phyloP scores from a whole-genome alignment of 37 sponge, comb jelly and placozoan species.

The Hormiphora californensis region DNA sequence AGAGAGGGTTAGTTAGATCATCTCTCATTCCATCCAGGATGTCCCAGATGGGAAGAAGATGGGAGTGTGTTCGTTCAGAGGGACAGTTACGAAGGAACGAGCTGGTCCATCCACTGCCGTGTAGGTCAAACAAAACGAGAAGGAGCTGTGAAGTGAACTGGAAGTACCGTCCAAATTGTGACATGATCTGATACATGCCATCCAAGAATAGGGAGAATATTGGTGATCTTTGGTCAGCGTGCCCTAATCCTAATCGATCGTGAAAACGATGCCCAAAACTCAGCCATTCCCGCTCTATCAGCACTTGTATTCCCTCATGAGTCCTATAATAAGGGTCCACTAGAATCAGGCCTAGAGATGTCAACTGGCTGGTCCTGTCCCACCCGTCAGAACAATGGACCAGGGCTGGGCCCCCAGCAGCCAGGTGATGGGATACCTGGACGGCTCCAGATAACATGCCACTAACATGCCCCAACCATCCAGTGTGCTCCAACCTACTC shows the following conservation, averaged over 20 bases:
- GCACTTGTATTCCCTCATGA: conserved; percentile 72
- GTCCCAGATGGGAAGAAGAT: conserved; percentile 31
- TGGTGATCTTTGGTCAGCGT: conserved; percentile 87
- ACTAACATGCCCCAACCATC: conserved; percentile 81
- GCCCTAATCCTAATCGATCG: conserved; percentile 76
- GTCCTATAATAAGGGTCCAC: conserved; percentile 92
- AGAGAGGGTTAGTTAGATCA: background rate
- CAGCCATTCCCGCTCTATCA: conserved; percentile 98
- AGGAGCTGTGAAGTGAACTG: conserved; percentile 77
- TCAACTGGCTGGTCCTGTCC: conserved; percentile 95
- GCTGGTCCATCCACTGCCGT: conserved; percentile 79
- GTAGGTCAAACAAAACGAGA: conserved; percentile 74
- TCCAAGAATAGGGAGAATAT: conserved; percentile 97
- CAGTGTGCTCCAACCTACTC: conserved; percentile 79
- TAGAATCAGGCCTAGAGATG: conserved; percentile 80
- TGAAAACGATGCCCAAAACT: conserved; percentile 96
- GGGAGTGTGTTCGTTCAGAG: background rate
- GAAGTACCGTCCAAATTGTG: conserved; percentile 77
- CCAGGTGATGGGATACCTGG: conserved; percentile 73
- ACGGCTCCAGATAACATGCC: conserved; percentile 74
- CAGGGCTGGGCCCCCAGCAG: conserved; percentile 64
- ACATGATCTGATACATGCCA: conserved; percentile 77
- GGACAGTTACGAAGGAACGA: conserved; percentile 55
- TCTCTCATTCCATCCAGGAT: conserved; percentile 30
- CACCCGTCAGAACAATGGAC: conserved; percentile 99